Evolutionary conservation across 1,140 invertebrate genomes (phyloP), one percentile per base, ranked within the genome.

Genomic region (Lethrus apterus): DNA sequence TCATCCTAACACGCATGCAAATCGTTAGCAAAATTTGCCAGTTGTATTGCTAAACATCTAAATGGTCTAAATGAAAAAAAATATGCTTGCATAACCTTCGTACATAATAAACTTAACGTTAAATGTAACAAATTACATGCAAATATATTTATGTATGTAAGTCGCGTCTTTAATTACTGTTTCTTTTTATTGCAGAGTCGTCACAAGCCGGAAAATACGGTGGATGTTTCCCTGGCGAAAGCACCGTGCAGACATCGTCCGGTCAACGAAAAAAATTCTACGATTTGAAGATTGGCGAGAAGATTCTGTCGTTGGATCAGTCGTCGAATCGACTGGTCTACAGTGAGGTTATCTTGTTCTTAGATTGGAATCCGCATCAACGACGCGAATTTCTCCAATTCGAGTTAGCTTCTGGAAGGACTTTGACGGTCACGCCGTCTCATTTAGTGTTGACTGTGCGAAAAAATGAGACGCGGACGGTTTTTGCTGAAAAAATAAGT

Each of bases 311-410:
- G n/a, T 63, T 86, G 44, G 78, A 83, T 52, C 53, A 64, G 0
- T 49, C 69, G 13, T 68, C 72, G 2, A 85, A 86, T 2, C 68
- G 79, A 33, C 61, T 86, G 3, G 73, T 81, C 8, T 96, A 79
- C 71, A 90, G 86, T 65, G 81, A 89, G 63, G 87, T 93, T n/a
- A 74, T 93, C 36, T 75, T 89, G 33, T 96, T 95, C 68, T 77
- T 98, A 55, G 91, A 97, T 63, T 76, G 84, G 46, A 77, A 89
- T 55, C 68, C 77, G 1, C 68, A 72, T 4, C 75, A 80, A 40
- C 75, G 69, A 26, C 71, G 82, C 19, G 73, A 79, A 48, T 95
- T 90, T 63, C 70, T 91, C 2, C 68, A 73, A 33, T 58, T 97
- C 7, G 70, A 71, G 11, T 86, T 90, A 0, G 74, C 78, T 20